Base-by-base conservation (phyloP, 2,797 vertebrate species). In the Melanotaenia nigrans region DNA sequence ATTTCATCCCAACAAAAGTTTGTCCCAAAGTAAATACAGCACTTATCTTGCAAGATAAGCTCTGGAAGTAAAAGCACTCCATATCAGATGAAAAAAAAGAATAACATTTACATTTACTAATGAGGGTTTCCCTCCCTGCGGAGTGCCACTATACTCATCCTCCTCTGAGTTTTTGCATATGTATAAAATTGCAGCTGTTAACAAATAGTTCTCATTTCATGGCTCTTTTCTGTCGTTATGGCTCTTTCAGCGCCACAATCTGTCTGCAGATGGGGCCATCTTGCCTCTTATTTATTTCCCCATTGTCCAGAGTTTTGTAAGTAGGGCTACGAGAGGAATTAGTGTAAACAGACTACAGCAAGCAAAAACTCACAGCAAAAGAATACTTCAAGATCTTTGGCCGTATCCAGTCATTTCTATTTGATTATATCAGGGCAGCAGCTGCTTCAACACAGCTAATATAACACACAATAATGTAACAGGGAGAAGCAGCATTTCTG, bases 361-460 rank as follows among this genome's bases (percentile, higher is more conserved):
- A 64, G 16, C 57, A 61, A 49, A 70, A 14, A 33, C 1, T 20
- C 40, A 70, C 54, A 30, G 49, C 18, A 53, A 81, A 60, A 66
- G 8, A 68, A 42, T 35, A 63, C 49, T 76, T 66, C 42, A 49
- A 25, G 18, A 42, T 69, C 10, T 66, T 63, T 47, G 36, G n/a
- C 35, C 16, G 7, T 8, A 24, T 75, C 33, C 47, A 40, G 22
- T 13, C 2, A 51, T 33, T 24, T 61, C 11, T 18, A 1, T 38
- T 59, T 3, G 20, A 24, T 20, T 14, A 0, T 36, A 63, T 0
- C 7, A 33, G 32, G 32, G 32, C 32, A 33, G 7, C 32, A 33
- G 7, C 32, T 33, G 32, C 32, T 33, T 33, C 32, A 33, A 8
- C 32, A 22, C 45, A n/a, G 45, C 20, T 49, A 10, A 22, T 49